Conservation (phyloP, 2,797 vertebrate genomes). For the Phalanger gymnotis region DNA sequence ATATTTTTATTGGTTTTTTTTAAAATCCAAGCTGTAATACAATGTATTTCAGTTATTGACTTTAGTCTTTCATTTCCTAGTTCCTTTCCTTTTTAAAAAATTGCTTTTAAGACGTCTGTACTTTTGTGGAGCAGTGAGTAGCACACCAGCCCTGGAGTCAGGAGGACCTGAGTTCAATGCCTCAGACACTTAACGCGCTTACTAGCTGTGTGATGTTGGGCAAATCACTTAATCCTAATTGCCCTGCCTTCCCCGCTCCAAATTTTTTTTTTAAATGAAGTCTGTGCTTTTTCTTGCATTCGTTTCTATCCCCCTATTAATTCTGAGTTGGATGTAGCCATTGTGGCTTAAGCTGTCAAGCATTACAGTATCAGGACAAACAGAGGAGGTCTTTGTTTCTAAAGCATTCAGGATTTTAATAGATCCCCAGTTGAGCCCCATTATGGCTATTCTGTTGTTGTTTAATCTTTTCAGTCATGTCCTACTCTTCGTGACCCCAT, state of each 20-base stretch:
- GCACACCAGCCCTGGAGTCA: too few relatives aligned
- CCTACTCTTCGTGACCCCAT: too few relatives aligned
- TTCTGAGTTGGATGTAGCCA: background rate
- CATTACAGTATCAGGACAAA: constrained; percentile 28
- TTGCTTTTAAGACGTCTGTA: constrained; percentile 21
- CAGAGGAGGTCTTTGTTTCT: constrained; percentile 27
- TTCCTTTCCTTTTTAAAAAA: constrained; percentile 22
- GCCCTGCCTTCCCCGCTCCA: too few relatives aligned
- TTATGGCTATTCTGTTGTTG: background rate
- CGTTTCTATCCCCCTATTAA: constrained; percentile 37
- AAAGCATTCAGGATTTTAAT: background rate
- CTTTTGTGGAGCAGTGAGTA: too few relatives aligned
- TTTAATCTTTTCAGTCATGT: too few relatives aligned
- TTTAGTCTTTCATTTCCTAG: constrained; percentile 32
- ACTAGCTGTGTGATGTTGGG: too few relatives aligned
- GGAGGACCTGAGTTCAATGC: too few relatives aligned
- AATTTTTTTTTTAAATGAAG: too few relatives aligned
- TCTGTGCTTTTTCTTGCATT: constrained; percentile 19
- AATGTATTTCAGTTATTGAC: constrained; percentile 37
- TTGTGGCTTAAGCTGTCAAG: background rate
- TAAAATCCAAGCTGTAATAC: background rate
- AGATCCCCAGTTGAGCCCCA: background rate
- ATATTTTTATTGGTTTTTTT: constrained; percentile 15
- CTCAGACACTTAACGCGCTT: too few relatives aligned
- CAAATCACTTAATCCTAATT: too few relatives aligned